phyloP scores from a whole-genome alignment of 2,888 invertebrate species.

The Leuctra nigra region DNA sequence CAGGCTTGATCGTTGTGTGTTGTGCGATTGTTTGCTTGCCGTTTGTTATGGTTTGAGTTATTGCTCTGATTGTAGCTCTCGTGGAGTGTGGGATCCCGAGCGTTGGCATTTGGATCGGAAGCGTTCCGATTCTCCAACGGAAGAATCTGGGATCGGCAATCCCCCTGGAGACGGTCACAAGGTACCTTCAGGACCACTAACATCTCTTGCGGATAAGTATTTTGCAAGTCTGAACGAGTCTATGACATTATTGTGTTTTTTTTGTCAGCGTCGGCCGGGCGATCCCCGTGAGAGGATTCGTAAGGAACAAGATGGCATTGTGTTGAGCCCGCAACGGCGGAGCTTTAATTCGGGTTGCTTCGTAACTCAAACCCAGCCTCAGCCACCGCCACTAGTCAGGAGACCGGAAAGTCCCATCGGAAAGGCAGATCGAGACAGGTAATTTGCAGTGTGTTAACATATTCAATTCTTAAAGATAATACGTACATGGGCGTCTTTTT shows the following conservation, averaged over 20 bases:
- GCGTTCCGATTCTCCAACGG: slow-evolving; percentile 54
- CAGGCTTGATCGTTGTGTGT: too few relatives aligned
- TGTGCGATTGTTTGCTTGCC: too few relatives aligned
- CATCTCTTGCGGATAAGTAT: too few relatives aligned
- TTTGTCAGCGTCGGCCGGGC: slow-evolving; percentile 46
- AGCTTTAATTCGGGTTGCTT: slow-evolving; percentile 85
- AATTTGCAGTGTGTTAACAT: too few relatives aligned
- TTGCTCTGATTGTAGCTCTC: slow-evolving; percentile 37
- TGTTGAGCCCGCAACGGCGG: slow-evolving; percentile 77
- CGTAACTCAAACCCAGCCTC: slow-evolving; percentile 51
- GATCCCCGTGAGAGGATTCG: slow-evolving; percentile 72
- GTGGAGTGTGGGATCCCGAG: slow-evolving; percentile 47
- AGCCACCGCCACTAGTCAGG: slow-evolving; percentile 29
- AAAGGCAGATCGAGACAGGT: slow-evolving; percentile 37
- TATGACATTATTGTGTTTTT: background rate
- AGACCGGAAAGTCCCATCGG: slow-evolving; percentile 41
- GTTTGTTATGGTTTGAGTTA: too few relatives aligned
- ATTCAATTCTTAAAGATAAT: too few relatives aligned
- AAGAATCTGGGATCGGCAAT: slow-evolving; percentile 50
- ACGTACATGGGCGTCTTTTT: too few relatives aligned
- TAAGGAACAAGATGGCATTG: slow-evolving; percentile 77
- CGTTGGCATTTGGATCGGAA: slow-evolving; percentile 50
- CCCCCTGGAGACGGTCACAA: slow-evolving; percentile 47
- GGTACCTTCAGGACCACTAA: too few relatives aligned
- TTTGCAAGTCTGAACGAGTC: too few relatives aligned